phyloP scores from a whole-genome alignment of 2,888 invertebrate genomes.

The Lasioglossum zephyrum region DNA sequence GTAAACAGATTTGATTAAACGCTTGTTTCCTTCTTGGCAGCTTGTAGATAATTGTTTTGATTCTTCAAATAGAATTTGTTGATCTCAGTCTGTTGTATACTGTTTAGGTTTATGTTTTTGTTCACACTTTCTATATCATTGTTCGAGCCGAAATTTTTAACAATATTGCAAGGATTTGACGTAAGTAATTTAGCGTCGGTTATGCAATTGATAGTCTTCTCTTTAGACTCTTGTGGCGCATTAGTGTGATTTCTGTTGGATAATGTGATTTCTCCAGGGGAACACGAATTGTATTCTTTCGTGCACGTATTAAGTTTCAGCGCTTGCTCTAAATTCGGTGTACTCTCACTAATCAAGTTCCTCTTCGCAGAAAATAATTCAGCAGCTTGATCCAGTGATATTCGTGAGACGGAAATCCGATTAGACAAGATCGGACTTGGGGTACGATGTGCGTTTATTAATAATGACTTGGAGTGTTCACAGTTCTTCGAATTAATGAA shows the following conservation, averaged over 20 bases:
- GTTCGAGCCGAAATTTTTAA: conserved; percentile 53
- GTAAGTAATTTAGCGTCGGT: conserved; percentile 70
- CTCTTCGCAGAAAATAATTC: conserved; percentile 70
- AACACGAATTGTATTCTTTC: conserved; percentile 61
- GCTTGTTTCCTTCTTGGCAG: conserved; percentile 82
- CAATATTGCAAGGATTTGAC: conserved; percentile 64
- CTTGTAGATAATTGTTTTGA: conserved; percentile 66
- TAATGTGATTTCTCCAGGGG: conserved; percentile 54
- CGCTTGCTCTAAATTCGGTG: conserved; percentile 54
- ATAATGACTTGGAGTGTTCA: conserved; percentile 74
- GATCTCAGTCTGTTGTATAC: conserved; percentile 49
- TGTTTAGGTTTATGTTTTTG: conserved; percentile 55
- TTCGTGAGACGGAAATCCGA: conserved; percentile 67
- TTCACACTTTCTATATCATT: conserved; percentile 49
- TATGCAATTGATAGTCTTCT: conserved; percentile 72
- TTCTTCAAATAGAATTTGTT: conserved; percentile 65
- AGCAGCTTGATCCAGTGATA: conserved; percentile 68
- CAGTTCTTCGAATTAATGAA: conserved; percentile 75
- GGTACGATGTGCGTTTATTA: conserved; percentile 72
- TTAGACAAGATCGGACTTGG: conserved; percentile 71
- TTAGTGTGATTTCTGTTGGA: conserved; percentile 42
- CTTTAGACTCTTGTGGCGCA: conserved; percentile 50
- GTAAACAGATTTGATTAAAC: conserved; percentile 72
- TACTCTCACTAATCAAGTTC: conserved; percentile 70
- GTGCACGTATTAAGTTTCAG: conserved; percentile 46